Evolutionary conservation across 2,888 invertebrate genomes (phyloP).

Genomic region (Elmis aenea): DNA sequence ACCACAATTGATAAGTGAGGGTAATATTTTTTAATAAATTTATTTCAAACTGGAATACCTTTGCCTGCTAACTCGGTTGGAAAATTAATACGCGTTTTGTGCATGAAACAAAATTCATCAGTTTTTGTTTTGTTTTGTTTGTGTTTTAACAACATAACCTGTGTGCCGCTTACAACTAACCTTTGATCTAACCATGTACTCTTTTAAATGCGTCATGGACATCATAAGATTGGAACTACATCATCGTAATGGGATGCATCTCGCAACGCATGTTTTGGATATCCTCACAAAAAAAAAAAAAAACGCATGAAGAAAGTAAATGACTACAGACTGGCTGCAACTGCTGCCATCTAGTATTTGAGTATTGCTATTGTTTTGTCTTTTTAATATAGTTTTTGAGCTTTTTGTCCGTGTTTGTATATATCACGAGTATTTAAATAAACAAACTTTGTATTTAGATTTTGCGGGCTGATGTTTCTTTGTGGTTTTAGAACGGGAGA

Average conservation of each 20-base stretch:
- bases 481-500: constrained; percentile 43
- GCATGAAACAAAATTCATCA: constrained; percentile 6
- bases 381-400: constrained; percentile 12
- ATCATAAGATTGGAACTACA: constrained; percentile 6
- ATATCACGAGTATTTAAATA: not conserved
- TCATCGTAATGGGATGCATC: constrained; percentile 15
- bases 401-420: constrained; percentile 14
- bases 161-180: constrained; percentile 30
- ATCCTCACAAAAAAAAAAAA: too few species aligned
- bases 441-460: not conserved
- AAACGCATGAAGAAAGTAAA: constrained; percentile 34
- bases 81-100: constrained; percentile 10
- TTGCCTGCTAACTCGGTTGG: too few species aligned
- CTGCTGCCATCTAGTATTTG: constrained; percentile 40
- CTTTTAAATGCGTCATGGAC: constrained; percentile 8
- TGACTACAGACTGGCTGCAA: constrained; percentile 39
- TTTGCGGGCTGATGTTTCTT: constrained; percentile 3
- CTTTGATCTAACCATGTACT: constrained; percentile 9
- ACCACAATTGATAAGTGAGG: too few species aligned
- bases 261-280: constrained; percentile 32
- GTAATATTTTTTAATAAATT: too few species aligned
- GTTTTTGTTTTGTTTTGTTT: constrained; percentile 1
- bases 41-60: too few species aligned
- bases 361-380: constrained; percentile 26
- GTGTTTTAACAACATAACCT: constrained; percentile 15